Base-by-base conservation (phyloP, 2,797 vertebrate species). In the Hoplostethus mediterraneus region DNA sequence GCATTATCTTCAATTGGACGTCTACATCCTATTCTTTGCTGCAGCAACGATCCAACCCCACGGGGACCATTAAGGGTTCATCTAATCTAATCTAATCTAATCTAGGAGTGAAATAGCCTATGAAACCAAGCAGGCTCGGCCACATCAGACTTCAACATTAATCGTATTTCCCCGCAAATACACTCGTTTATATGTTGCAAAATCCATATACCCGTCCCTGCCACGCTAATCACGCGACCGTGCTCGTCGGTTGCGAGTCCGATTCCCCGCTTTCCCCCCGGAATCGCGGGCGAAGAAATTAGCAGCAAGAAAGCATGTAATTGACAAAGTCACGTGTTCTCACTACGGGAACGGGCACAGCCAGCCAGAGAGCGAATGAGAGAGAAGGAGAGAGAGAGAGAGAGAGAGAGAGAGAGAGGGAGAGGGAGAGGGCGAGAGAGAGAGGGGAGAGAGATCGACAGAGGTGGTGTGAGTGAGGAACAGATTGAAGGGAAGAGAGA, bases 261-360 rank as follows among this genome's bases (percentile, higher is more conserved):
- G 14, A 63, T 60, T 68, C 64, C 31, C n/a, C 60, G 11, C 10
- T 25, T 6, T 56, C 54, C 45, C 54, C 45, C 61, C 21, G 57
- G 44, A 75, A 52, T 80, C 77, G 13, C 59, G 40, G 56, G 71
- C 80, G 47, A 74, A 86, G 80, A 89, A 93, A 91, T 90, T 95
- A 95, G 95, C 90, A 93, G 95, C 95, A 91, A 96, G 95, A 95
- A 96, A 95, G 96, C 96, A 94, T 96, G 96, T 96, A 96, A 98
- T 97, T 97, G 97, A 95, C 93, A 92, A 87, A 95, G 97, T 98
- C 97, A 98, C 97, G 97, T 98, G 97, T 93, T 95, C 79, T 48
- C 94, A 93, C 91, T 94, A 95, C 95, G 88, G 88, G 81, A 82
- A 89, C 87, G 85, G 90, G 84, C 88, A 91, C 91, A 91, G 89